These are phyloP conservation scores for Automeris io DNA, from an alignment of 2,888 invertebrate species.

Conservation along the genomic window DNA sequence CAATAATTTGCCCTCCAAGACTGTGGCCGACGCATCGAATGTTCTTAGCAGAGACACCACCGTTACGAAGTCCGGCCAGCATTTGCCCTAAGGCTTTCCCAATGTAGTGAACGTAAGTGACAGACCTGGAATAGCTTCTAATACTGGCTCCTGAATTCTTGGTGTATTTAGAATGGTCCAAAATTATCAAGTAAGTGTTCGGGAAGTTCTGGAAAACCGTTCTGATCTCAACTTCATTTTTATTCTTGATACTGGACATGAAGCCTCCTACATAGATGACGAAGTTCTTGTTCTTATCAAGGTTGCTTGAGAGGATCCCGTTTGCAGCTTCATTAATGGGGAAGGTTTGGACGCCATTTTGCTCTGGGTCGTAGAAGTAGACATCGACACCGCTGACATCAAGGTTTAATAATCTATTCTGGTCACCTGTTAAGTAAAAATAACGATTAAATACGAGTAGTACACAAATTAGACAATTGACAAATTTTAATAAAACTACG, in stretches of 20 bases:
- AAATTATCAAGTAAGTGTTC: constrained; percentile 56
- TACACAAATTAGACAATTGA: no score
- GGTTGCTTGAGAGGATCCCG: constrained; percentile 38
- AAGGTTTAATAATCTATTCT: constrained; percentile 38
- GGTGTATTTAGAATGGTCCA: constrained; percentile 63
- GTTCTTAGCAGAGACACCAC: constrained; percentile 45
- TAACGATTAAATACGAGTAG: no score
- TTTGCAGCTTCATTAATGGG: constrained; percentile 41
- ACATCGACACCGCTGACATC: constrained; percentile 52
- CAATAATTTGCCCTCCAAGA: constrained; percentile 59
- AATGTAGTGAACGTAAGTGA: constrained; percentile 55
- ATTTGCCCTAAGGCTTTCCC: constrained; percentile 52
- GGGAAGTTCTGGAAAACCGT: constrained; percentile 49
- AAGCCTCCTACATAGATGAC: constrained; percentile 59
- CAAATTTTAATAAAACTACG: no score
- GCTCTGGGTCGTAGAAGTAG: constrained; percentile 52
- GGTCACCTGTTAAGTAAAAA: constrained; percentile 36
- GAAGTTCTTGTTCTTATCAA: constrained; percentile 47
- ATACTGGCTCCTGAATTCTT: constrained; percentile 45
- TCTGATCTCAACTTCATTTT: constrained; percentile 47
- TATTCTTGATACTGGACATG: constrained; percentile 54
- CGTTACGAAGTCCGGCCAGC: constrained; percentile 34
- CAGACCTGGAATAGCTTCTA: constrained; percentile 59
- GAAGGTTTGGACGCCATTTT: constrained; percentile 32
- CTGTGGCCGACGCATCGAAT: constrained; percentile 66